Evolutionary conservation across 2,113 vertebrate genomes (phyloP).

Genomic region (Procavia capensis): DNA sequence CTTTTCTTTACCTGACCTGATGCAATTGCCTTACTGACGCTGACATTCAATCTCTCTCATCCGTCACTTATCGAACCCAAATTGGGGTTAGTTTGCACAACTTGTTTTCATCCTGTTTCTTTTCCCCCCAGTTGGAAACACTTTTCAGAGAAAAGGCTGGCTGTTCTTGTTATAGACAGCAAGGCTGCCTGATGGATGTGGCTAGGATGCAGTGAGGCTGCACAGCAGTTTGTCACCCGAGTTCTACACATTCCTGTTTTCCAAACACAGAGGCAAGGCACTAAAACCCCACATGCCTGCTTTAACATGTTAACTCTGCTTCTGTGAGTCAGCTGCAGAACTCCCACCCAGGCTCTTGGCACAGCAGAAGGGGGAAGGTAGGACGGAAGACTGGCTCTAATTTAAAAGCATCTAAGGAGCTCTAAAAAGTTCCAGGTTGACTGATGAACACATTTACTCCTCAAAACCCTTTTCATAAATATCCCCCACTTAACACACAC

Average conservation of each 20-base stretch:
- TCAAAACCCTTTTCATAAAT: constrained; percentile 59
- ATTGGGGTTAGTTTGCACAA: neutral
- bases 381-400: constrained; percentile 61
- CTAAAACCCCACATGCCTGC: neutral
- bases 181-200: neutral
- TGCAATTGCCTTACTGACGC: neutral
- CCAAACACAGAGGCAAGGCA: neutral
- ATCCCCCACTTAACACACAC: constrained; percentile 60
- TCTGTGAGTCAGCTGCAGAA: neutral
- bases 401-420: constrained; percentile 66
- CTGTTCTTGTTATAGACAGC: neutral
- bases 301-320: neutral
- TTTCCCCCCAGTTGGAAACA: neutral
- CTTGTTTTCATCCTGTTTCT: neutral
- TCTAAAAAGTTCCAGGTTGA: constrained; percentile 62
- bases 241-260: neutral
- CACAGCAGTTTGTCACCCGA: neutral
- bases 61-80: neutral
- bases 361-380: neutral
- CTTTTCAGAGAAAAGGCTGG: neutral
- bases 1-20: neutral
- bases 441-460: constrained; percentile 62
- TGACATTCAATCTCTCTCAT: neutral
- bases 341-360: neutral
- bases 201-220: neutral